phyloP scores from a whole-genome alignment of 2,797 vertebrate genomes.

The Aselliscus stoliczkanus region DNA sequence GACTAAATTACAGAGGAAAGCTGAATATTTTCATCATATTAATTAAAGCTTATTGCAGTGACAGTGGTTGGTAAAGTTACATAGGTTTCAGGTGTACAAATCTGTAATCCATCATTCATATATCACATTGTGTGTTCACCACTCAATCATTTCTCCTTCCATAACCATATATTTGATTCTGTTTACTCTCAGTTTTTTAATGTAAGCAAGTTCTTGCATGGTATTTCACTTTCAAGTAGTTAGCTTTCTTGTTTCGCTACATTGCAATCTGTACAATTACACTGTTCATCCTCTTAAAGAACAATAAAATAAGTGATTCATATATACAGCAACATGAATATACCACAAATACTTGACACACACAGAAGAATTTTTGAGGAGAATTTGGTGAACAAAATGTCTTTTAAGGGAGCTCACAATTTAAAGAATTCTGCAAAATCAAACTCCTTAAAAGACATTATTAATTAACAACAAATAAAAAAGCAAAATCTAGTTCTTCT shows the following conservation, averaged over 20 bases:
- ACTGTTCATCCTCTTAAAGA: conserved; percentile 43
- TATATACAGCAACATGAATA: not conserved
- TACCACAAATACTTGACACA: not conserved
- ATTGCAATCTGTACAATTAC: conserved; percentile 48
- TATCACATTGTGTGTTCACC: too few relatives aligned
- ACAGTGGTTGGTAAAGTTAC: too few relatives aligned
- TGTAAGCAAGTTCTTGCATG: not conserved
- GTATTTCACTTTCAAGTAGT: not conserved
- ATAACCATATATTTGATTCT: too few relatives aligned
- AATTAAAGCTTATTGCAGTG: too few relatives aligned
- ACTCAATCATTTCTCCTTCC: too few relatives aligned
- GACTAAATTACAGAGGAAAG: not conserved
- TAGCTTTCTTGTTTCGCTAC: not conserved
- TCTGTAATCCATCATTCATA: too few relatives aligned
- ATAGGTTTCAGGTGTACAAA: too few relatives aligned
- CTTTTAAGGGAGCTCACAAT: not conserved
- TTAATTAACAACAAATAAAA: not conserved
- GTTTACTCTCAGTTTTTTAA: not conserved
- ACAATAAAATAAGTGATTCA: not conserved
- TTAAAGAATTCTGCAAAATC: not conserved
- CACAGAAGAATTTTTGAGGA: not conserved
- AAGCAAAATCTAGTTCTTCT: not conserved
- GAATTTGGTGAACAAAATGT: not conserved
- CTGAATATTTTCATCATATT: not conserved
- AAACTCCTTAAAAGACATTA: not conserved